phyloP scores from a whole-genome alignment of 2,113 vertebrate genomes.

The Myrmecophaga tridactyla region DNA sequence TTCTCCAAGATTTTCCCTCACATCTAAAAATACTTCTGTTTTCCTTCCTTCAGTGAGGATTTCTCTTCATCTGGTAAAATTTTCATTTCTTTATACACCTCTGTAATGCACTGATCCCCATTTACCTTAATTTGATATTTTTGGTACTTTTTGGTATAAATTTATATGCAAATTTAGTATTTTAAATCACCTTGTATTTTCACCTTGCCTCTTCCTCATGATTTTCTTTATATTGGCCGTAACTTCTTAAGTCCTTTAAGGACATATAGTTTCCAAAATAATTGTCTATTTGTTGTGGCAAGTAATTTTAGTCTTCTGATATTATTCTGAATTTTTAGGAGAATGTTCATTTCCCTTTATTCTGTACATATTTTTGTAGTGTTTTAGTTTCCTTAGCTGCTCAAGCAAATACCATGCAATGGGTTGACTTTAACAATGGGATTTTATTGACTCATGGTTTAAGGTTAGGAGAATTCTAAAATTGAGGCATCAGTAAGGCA shows the following conservation, averaged over 20 bases:
- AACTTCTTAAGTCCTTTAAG: neutral
- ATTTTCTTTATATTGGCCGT: neutral
- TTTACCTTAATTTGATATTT: neutral
- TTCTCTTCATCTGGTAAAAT: neutral
- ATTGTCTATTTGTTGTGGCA: constrained; percentile 3
- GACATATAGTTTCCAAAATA: neutral
- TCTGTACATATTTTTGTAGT: neutral
- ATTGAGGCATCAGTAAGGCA: too few relatives aligned
- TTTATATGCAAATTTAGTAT: too few relatives aligned
- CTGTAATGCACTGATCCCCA: neutral
- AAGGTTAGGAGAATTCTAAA: too few relatives aligned
- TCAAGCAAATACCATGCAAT: too few relatives aligned
- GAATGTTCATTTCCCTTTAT: neutral
- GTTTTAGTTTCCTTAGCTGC: too few relatives aligned
- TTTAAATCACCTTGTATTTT: neutral
- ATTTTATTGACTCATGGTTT: too few relatives aligned
- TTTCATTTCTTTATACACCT: neutral
- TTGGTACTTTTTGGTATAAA: neutral
- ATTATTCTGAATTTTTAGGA: neutral
- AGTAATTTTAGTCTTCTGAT: neutral
- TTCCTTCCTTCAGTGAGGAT: neutral
- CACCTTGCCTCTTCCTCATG: neutral
- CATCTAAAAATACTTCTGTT: neutral
- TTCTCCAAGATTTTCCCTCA: neutral
- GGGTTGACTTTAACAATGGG: too few relatives aligned